phyloP scores from a whole-genome alignment of 2,113 vertebrate species.

The Carassius carassius region DNA sequence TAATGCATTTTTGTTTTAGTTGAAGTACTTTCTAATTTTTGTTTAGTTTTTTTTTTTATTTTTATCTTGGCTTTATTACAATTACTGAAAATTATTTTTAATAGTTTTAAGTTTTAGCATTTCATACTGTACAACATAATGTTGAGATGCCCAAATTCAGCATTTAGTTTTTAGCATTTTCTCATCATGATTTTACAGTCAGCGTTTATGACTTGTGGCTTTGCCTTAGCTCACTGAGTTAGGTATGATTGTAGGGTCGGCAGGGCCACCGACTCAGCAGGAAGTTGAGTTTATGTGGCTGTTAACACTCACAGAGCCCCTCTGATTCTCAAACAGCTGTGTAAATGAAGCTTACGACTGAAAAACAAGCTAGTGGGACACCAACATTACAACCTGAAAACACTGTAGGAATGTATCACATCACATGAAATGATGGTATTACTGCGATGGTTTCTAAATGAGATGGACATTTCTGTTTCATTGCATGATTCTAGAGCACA shows the following conservation, averaged over 20 bases:
- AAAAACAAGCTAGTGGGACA: not conserved
- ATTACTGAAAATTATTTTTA: not conserved
- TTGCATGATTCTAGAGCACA: not conserved
- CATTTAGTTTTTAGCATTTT: not conserved
- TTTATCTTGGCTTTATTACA: not conserved
- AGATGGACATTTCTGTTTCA: not conserved
- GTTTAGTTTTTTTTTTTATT: too few species aligned
- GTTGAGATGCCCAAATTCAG: too few species aligned
- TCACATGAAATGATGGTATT: not conserved
- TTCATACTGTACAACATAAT: not conserved
- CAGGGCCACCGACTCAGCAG: not conserved
- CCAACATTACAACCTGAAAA: not conserved
- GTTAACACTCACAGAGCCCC: not conserved
- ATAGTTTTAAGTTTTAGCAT: not conserved
- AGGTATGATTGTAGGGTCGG: not conserved
- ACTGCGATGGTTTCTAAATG: not conserved
- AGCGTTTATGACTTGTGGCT: not conserved
- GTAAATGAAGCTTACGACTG: not conserved
- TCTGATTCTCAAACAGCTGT: not conserved
- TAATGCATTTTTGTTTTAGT: not conserved
- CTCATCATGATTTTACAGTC: not conserved
- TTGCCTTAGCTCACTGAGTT: not conserved
- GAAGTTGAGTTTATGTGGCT: constrained; percentile 9
- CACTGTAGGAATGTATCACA: not conserved
- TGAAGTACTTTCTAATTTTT: not conserved